Evolutionary conservation across 2,113 vertebrate genomes (phyloP).

Genomic region (Pelecanus crispus): DNA sequence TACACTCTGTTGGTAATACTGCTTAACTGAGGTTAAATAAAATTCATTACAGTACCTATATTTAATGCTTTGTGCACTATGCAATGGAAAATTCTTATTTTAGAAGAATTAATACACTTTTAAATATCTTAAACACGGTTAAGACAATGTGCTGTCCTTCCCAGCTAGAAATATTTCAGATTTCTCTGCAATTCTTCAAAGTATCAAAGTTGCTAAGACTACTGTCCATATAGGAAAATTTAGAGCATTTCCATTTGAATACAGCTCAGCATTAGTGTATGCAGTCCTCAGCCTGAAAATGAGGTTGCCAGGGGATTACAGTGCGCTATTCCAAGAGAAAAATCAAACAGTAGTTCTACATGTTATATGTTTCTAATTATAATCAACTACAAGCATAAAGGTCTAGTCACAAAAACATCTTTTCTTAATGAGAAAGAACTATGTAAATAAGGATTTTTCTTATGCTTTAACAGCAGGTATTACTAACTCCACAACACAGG

Average conservation of each 20-base stretch:
- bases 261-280: background rate
- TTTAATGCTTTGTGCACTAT: background rate
- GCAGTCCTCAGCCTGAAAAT: background rate
- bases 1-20: background rate
- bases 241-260: background rate
- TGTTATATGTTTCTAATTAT: background rate
- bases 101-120: background rate
- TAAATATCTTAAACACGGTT: background rate
- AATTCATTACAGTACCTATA: background rate
- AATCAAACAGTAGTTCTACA: background rate
- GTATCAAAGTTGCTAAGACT: background rate
- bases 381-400: background rate
- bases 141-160: background rate
- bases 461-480: background rate
- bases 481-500: background rate
- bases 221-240: background rate
- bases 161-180: background rate
- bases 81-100: background rate
- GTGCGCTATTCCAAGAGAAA: background rate
- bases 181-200: background rate
- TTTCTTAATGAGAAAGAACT: background rate
- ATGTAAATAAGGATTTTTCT: background rate
- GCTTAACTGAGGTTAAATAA: background rate
- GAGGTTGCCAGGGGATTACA: constrained; percentile 33
- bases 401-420: background rate